Conservation (phyloP, 1,140 invertebrate genomes). For the Heliothis virescens region DNA sequence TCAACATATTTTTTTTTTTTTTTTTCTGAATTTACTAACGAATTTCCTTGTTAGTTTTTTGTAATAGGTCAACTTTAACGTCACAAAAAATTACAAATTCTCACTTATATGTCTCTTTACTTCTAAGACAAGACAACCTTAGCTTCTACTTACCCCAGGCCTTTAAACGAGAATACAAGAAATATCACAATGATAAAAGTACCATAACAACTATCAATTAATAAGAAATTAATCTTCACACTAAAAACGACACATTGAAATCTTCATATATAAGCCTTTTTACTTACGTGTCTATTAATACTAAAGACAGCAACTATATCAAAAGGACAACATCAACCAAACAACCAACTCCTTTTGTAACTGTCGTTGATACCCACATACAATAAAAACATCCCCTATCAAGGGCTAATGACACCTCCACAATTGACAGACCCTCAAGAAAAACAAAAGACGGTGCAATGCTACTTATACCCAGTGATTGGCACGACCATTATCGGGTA, state of each 20-base stretch:
- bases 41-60: too few relatives aligned
- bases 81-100: neutral
- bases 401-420: constrained; percentile 15
- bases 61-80: too few relatives aligned
- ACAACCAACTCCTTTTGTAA: neutral
- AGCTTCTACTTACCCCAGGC: neutral
- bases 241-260: too few relatives aligned
- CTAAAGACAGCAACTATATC: too few relatives aligned
- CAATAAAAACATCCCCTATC: constrained; percentile 26
- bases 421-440: constrained; percentile 35
- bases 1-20: too few relatives aligned
- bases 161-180: neutral
- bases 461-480: constrained; percentile 55
- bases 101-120: neutral
- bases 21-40: too few relatives aligned
- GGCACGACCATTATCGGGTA: constrained; percentile 67
- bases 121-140: neutral
- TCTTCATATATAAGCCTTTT: neutral
- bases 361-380: neutral
- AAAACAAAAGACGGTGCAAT: constrained; percentile 50
- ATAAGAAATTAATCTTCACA: too few relatives aligned
- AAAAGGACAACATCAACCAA: neutral
- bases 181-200: neutral
- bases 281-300: neutral
- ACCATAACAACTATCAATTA: neutral